A percentile compares a stretch with the other conserved stretches of the same genome.
phyloP scores from a whole-genome alignment of 2,113 vertebrate species.

The Prunella himalayana region DNA sequence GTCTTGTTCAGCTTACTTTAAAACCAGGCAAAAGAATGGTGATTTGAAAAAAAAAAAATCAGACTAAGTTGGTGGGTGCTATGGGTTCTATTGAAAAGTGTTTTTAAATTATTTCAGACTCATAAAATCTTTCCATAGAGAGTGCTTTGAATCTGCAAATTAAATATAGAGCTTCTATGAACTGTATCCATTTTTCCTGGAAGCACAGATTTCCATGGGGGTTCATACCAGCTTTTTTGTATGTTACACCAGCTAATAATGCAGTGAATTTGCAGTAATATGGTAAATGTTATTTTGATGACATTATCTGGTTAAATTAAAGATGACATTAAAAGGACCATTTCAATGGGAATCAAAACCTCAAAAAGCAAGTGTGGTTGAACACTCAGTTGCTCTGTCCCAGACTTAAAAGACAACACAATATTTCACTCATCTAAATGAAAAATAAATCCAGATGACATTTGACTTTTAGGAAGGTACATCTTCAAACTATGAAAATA shows the following conservation, averaged over 20 bases:
- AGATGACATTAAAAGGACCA: conserved; percentile 74
- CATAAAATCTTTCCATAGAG: conserved; percentile 73
- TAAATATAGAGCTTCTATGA: conserved; percentile 77
- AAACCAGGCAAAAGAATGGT: conserved; percentile 8
- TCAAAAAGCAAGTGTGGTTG: conserved; percentile 52
- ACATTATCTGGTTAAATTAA: conserved; percentile 77
- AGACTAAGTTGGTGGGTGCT: conserved; percentile 29
- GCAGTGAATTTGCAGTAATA: conserved; percentile 79
- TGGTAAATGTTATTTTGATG: conserved; percentile 78
- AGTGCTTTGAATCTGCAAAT: conserved; percentile 76
- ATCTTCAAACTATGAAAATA: not conserved
- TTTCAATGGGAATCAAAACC: conserved; percentile 67
- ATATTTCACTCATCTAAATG: conserved; percentile 11
- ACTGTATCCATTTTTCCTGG: conserved; percentile 76
- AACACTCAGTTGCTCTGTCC: conserved; percentile 34
- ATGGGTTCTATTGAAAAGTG: conserved; percentile 51
- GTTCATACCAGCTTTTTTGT: conserved; percentile 69
- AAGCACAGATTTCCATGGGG: conserved; percentile 75
- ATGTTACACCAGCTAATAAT: conserved; percentile 76
- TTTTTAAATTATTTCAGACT: conserved; percentile 76
- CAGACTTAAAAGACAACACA: conserved; percentile 6
- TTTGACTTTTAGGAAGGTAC: not conserved
- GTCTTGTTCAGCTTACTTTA: not conserved
- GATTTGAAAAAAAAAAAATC: conserved; percentile 47
- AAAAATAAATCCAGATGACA: conserved; percentile 19